Base-by-base conservation (phyloP, 2,113 vertebrate species). In the Laticauda laticaudata region DNA sequence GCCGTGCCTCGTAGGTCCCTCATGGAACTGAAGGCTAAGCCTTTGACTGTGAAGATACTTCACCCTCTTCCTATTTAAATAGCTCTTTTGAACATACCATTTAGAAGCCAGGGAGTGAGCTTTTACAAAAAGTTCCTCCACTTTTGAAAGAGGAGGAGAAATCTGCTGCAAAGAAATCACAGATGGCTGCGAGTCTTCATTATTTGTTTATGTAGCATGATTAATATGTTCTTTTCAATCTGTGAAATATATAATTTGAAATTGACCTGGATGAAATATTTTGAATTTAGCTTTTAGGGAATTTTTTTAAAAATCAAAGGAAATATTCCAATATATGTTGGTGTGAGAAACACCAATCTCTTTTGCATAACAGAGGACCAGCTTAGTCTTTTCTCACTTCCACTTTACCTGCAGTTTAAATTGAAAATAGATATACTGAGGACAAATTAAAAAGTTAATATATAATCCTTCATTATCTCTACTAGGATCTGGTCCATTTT, bases 41-140 rank as follows among this genome's bases (percentile, higher is more conserved):
- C 90, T 94, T 92, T 95, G 94, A 51, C 69, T 55, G 93, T 94
- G 96, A 92, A 87, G 48, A 86, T 45, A 24, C 89, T 92, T 94
- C 92, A 75, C 88, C 92, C 87, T 91, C 92, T 88, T 94, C 91
- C 95, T 94, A 92, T 96, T 96, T 95, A 96, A 96, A 95, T 95
- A 95, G 93, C 94, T 92, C 95, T 94, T 92, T 92, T 93, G 93
- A 81, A 87, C 94, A 94, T 0, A 45, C 61, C 91, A 85, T 94
- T 51, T 75, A 94, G 93, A 87, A 93, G 86, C 87, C 1, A 1
- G 15, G 34, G n/a, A 75, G 92, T n/a, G 92, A 15, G 92, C 91
- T 93, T 57, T 94, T 39, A 26, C 21, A 23, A 61, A 88, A 34
- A 51, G 21, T 39, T 75, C 56, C 51, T 87, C 48, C 39, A 15